Evolutionary conservation across 2,797 vertebrate species (phyloP), one percentile per base, ranked within the genome.

Genomic region (Crax fasciolata): DNA sequence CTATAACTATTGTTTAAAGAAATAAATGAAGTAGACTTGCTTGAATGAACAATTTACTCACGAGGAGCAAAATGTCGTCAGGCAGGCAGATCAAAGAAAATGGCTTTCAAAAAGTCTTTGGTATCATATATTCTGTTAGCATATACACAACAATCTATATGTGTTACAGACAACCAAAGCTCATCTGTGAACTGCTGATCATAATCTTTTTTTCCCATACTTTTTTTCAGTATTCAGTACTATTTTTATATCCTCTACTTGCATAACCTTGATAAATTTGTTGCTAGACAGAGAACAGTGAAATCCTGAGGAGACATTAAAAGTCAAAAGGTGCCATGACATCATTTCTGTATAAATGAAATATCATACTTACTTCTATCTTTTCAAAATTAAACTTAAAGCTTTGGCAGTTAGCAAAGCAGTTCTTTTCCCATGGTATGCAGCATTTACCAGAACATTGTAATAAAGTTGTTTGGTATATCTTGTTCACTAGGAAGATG

Each of bases 21-120:
- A 94, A 91, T 82, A 94, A 96, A 94, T 91, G 21, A 84, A 87
- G 24, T 82, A 43, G 83, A 68, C 57, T 89, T 93, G 87, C 71
- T 59, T 89, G 83, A 91, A 82, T 83, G 71, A 79, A 15, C 71
- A 70, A 14, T 86, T 88, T 88, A 79, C 74, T 94, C 71, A 17
- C 9, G 74, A 91, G 61, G 24, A 84, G 35, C 38, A 93, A 90
- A 88, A 88, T 72, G 25, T 21, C 19, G 44, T 54, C 38, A 65
- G 49, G 43, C 74, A 77, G 38, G 11, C 67, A 90, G 79, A 66
- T 87, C 62, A 57, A 1, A 80, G 70, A 73, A 91, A 95, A 82
- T 71, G 57, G 28, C 46, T 94, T 87, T 89, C 87, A 73, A 0
- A 75, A 82, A 39, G 43, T 74, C 83, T 61, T 73, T 63, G 28